phyloP scores from a whole-genome alignment of 2,888 invertebrate species.

The Noctua janthina region DNA sequence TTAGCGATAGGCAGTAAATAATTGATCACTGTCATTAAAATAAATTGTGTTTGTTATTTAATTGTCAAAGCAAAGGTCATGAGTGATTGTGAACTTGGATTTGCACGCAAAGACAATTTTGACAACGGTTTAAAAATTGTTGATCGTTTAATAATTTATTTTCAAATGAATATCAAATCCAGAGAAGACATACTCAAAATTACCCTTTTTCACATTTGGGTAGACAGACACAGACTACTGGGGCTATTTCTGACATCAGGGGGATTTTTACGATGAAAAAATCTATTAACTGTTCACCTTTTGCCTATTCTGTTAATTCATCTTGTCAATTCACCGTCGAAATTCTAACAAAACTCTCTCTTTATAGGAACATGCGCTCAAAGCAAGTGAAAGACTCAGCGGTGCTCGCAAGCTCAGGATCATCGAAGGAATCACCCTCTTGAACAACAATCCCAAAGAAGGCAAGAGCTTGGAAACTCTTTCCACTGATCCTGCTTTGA shows the following conservation, averaged over 20 bases:
- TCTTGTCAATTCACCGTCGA: not conserved
- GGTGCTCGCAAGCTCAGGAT: conserved; percentile 81
- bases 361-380: conserved; percentile 84
- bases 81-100: conserved; percentile 25
- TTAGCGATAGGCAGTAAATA: conserved; percentile 43
- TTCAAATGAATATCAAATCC: not conserved
- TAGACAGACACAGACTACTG: not conserved
- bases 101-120: conserved; percentile 45
- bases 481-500: conserved; percentile 77
- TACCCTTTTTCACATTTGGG: not conserved
- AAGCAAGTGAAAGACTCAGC: conserved; percentile 81
- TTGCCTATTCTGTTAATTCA: not conserved
- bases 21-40: conserved; percentile 47
- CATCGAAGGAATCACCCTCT: conserved; percentile 81
- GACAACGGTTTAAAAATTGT: conserved; percentile 22
- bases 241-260: not conserved
- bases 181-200: not conserved
- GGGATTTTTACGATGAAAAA: not conserved
- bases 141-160: not conserved
- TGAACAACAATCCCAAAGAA: conserved; percentile 82
- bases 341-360: conserved; percentile 21
- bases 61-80: conserved; percentile 59
- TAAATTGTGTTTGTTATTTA: conserved; percentile 44
- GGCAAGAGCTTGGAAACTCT: conserved; percentile 80
- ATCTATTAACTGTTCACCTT: not conserved